phyloP scores from a whole-genome alignment of 2,113 vertebrate species.

The Hippocampus zosterae region DNA sequence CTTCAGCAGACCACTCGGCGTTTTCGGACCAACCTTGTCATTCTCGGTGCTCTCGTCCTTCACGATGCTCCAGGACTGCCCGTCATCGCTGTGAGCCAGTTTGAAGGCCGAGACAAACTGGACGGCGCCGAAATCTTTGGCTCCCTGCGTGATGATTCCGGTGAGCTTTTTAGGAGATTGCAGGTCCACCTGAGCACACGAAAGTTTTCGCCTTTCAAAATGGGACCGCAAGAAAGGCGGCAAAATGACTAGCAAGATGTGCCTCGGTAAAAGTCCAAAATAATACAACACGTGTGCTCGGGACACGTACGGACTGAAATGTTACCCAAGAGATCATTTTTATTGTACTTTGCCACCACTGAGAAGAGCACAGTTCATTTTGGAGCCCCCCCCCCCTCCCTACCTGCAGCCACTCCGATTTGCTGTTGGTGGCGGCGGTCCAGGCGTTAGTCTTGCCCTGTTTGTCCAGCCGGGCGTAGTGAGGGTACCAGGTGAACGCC shows the following conservation, averaged over 20 bases:
- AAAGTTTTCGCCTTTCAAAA: background rate
- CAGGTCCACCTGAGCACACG: conserved; percentile 79
- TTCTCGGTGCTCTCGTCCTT: conserved; percentile 66
- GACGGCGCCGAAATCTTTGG: conserved; percentile 89
- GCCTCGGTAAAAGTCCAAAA: background rate
- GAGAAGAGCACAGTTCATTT: background rate
- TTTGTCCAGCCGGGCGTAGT: conserved; percentile 86
- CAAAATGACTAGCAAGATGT: background rate
- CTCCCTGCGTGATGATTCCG: conserved; percentile 90
- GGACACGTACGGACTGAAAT: too few species aligned
- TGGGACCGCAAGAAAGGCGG: background rate
- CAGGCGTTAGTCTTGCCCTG: conserved; percentile 95
- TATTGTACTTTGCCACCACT: background rate
- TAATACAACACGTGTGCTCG: too few species aligned
- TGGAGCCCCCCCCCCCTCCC: background rate
- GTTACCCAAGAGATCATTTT: too few species aligned
- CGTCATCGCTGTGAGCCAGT: conserved; percentile 82
- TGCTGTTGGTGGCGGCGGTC: conserved; percentile 74
- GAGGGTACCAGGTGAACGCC: conserved; percentile 84
- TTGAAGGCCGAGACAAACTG: conserved; percentile 89
- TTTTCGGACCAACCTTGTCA: conserved; percentile 74
- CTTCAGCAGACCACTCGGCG: background rate
- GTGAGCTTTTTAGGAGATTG: conserved; percentile 77
- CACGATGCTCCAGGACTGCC: conserved; percentile 76
- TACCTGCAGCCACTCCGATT: conserved; percentile 92